These are phyloP conservation scores for Chelonus formosanus DNA, from an alignment of 2,888 invertebrate genomes.

Conservation along the genomic window DNA sequence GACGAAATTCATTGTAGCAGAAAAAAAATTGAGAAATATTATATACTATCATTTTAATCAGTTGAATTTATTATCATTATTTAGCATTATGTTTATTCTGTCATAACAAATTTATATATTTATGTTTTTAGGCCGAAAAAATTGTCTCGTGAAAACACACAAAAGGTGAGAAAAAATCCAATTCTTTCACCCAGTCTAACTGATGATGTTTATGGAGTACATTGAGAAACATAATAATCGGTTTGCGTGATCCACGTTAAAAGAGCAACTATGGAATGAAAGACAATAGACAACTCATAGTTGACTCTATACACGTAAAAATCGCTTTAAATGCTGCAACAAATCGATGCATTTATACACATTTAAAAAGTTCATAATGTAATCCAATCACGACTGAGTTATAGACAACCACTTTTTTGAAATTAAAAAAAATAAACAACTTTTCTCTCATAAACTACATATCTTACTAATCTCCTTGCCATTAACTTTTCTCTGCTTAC, in stretches of 20 bases:
- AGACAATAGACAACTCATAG: constrained; percentile 28
- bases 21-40: constrained; percentile 5
- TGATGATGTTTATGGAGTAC: constrained; percentile 11
- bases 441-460: too few relatives aligned
- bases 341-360: neutral
- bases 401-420: too few relatives aligned
- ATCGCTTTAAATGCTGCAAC: constrained; percentile 12
- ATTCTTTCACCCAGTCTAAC: neutral
- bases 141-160: constrained; percentile 20
- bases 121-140: neutral
- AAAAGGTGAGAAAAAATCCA: constrained; percentile 12
- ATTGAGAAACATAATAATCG: constrained; percentile 37
- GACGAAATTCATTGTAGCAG: neutral
- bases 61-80: too few relatives aligned
- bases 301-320: constrained; percentile 15
- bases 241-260: constrained; percentile 38
- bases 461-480: too few relatives aligned
- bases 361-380: too few relatives aligned
- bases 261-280: constrained; percentile 10
- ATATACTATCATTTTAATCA: too few relatives aligned
- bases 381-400: too few relatives aligned
- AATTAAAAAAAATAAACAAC: too few relatives aligned
- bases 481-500: too few relatives aligned
- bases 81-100: too few relatives aligned
- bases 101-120: too few relatives aligned